phyloP scores from a whole-genome alignment of 2,888 invertebrate species.

The Diarsia rubi region DNA sequence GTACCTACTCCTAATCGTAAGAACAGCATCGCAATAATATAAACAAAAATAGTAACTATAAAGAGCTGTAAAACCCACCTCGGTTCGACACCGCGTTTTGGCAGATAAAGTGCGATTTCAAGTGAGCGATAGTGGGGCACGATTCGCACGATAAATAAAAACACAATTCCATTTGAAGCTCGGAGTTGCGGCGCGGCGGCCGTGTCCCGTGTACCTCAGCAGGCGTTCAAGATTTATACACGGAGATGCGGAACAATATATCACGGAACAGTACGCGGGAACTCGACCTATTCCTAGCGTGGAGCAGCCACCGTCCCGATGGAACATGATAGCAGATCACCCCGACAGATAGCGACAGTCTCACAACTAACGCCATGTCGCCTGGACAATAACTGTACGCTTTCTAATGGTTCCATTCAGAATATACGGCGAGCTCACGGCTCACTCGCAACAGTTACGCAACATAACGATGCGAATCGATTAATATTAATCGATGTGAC shows the following conservation, averaged over 20 bases:
- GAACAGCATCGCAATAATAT: constrained; percentile 62
- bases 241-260: constrained; percentile 90
- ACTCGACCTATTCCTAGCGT: constrained; percentile 89
- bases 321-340: constrained; percentile 86
- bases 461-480: constrained; percentile 74
- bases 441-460: constrained; percentile 62
- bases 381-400: constrained; percentile 72
- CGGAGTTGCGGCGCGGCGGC: constrained; percentile 86
- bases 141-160: constrained; percentile 91
- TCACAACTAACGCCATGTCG: constrained; percentile 78
- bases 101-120: constrained; percentile 89
- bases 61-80: constrained; percentile 76
- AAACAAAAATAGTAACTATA: constrained; percentile 75
- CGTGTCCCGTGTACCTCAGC: constrained; percentile 90
- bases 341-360: constrained; percentile 80
- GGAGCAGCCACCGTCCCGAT: constrained; percentile 88
- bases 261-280: constrained; percentile 89
- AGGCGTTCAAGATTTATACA: constrained; percentile 91
- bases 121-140: constrained; percentile 88
- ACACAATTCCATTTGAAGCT: constrained; percentile 90
- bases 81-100: constrained; percentile 84
- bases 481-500: constrained; percentile 70
- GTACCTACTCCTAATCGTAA: constrained; percentile 48
- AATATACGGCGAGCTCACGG: constrained; percentile 60
- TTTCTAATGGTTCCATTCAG: constrained; percentile 69